phyloP scores from a whole-genome alignment of 2,888 invertebrate species.

The Prosapia bicincta region DNA sequence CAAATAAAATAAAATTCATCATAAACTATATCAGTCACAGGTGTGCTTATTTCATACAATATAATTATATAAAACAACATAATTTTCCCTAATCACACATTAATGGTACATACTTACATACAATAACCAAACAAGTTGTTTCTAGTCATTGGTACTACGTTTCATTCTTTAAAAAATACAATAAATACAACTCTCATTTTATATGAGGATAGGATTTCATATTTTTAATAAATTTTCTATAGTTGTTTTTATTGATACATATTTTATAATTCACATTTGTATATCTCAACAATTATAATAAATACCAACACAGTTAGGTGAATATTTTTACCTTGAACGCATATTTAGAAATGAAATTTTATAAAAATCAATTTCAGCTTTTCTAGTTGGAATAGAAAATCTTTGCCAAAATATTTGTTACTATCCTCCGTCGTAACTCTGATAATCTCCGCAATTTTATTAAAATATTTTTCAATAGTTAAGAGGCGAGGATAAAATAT shows the following conservation, averaged over 20 bases:
- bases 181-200: slow-evolving; percentile 31
- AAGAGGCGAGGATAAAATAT: slow-evolving; percentile 11
- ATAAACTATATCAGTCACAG: slow-evolving; percentile 36
- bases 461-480: neutral
- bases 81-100: slow-evolving; percentile 29
- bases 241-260: slow-evolving; percentile 24
- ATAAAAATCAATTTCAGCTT: slow-evolving; percentile 1
- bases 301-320: slow-evolving; percentile 32
- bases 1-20: slow-evolving; percentile 33
- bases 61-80: slow-evolving; percentile 31
- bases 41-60: slow-evolving; percentile 28
- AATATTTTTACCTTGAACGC: neutral
- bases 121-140: slow-evolving; percentile 31
- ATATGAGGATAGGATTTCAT: slow-evolving; percentile 29
- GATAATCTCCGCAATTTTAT: neutral
- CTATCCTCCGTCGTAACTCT: neutral
- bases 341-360: slow-evolving; percentile 4
- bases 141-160: slow-evolving; percentile 35
- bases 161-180: slow-evolving; percentile 36
- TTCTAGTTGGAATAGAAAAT: slow-evolving; percentile 16
- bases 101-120: slow-evolving; percentile 31
- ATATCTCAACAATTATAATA: slow-evolving; percentile 32
- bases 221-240: slow-evolving; percentile 24
- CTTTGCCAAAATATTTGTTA: neutral
- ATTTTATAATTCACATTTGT: slow-evolving; percentile 30